A percentile compares a stretch with the other conserved stretches of the same genome.
These are phyloP conservation scores for Ceryle rudis DNA, from an alignment of 2,797 vertebrate genomes.

Conservation along the genomic window DNA sequence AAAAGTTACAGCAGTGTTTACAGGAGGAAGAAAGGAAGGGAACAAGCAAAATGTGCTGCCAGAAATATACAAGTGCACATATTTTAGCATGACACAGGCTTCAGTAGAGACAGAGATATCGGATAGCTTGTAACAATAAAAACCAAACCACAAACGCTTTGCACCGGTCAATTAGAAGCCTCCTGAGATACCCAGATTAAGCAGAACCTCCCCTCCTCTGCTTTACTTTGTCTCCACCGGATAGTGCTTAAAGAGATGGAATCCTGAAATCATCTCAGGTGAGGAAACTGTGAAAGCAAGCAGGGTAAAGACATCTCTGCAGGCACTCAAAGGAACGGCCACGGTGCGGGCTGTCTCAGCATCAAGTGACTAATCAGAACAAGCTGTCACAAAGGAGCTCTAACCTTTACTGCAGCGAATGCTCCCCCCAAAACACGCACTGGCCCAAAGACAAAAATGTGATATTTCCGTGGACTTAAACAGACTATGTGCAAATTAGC, in stretches of 20 bases:
- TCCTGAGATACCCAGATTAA: not conserved
- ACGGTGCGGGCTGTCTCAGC: not conserved
- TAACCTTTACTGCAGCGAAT: not conserved
- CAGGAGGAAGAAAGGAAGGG: constrained; percentile 8
- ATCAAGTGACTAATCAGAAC: not conserved
- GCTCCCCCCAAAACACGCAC: not conserved
- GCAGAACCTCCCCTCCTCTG: not conserved
- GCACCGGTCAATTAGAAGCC: not conserved
- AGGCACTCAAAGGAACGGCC: not conserved
- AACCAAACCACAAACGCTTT: not conserved
- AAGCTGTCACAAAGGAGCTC: constrained; percentile 27
- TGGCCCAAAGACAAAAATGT: not conserved
- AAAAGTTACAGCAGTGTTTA: constrained; percentile 26
- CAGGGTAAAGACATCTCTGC: not conserved
- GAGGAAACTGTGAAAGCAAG: not conserved
- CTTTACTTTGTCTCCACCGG: not conserved
- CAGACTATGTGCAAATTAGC: not conserved
- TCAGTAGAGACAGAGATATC: not conserved
- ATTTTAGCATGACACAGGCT: not conserved
- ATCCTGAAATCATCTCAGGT: not conserved
- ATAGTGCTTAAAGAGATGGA: not conserved
- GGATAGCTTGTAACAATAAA: not conserved
- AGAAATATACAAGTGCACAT: not conserved
- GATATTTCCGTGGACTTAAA: not conserved
- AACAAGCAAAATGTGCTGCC: constrained; percentile 20